A percentile compares a stretch with the other conserved stretches of the same genome.
phyloP scores from a whole-genome alignment of 2,888 invertebrate species.

The Argyresthia goedartella region DNA sequence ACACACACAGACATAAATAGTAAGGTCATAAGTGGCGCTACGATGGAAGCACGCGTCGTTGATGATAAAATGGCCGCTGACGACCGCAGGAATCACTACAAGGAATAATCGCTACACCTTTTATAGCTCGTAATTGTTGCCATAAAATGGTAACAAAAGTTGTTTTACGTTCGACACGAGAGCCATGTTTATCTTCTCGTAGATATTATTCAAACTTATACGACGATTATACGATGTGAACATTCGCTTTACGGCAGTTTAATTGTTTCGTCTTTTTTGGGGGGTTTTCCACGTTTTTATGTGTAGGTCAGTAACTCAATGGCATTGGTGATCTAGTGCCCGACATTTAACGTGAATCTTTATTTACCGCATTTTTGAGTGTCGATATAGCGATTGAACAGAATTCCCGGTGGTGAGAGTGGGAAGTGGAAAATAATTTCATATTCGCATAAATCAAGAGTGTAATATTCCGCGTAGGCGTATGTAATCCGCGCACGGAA shows the following conservation, averaged over 20 bases:
- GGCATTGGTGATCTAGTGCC: neutral
- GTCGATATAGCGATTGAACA: neutral
- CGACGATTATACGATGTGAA: conserved; percentile 52
- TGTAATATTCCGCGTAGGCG: conserved; percentile 2
- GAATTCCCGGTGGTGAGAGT: neutral
- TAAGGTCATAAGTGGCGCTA: neutral
- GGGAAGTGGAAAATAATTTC: conserved; percentile 3
- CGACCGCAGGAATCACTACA: conserved; percentile 58
- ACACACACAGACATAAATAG: too few relatives aligned
- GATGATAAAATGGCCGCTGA: conserved; percentile 42
- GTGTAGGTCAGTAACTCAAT: conserved; percentile 4
- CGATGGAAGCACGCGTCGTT: conserved; percentile 28
- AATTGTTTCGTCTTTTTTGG: conserved; percentile 45
- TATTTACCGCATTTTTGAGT: neutral
- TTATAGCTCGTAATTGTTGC: conserved; percentile 70
- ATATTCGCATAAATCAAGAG: conserved; percentile 4
- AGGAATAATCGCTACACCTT: conserved; percentile 64
- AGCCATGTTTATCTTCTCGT: conserved; percentile 58
- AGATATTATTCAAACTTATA: conserved; percentile 44
- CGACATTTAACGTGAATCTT: neutral
- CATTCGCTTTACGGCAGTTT: conserved; percentile 49
- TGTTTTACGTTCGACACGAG: conserved; percentile 65
- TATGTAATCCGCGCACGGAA: conserved; percentile 2
- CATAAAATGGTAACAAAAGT: conserved; percentile 69
- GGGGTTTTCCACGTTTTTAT: conserved; percentile 27